phyloP scores from a whole-genome alignment of 2,113 vertebrate species.

The Petrocephalus microphthalmus region DNA sequence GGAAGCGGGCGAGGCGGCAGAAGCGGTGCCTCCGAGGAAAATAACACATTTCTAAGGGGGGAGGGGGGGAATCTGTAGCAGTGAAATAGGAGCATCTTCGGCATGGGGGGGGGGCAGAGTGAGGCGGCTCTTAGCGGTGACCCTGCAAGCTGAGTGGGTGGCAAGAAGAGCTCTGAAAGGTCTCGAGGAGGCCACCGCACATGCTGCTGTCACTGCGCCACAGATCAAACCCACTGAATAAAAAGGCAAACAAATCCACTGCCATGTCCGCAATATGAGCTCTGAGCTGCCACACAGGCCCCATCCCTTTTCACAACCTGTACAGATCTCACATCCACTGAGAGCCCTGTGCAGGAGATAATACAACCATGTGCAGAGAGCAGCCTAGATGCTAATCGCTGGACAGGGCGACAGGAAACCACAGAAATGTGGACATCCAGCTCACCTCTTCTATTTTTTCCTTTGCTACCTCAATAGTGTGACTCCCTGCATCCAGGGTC shows the following conservation, averaged over 20 bases:
- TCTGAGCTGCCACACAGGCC: not conserved
- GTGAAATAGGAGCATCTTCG: slow-evolving; percentile 19
- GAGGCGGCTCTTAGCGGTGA: not conserved
- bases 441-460: not conserved
- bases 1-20: slow-evolving; percentile 47
- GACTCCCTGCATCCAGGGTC: not conserved
- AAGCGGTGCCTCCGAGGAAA: slow-evolving; percentile 59
- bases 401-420: not conserved
- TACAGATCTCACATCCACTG: too few relatives aligned
- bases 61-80: slow-evolving; percentile 34
- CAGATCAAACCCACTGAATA: not conserved
- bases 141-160: not conserved
- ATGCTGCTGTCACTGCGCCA: not conserved
- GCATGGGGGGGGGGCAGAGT: not conserved
- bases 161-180: not conserved
- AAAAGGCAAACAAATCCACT: not conserved
- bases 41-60: slow-evolving; percentile 55
- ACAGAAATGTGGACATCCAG: not conserved
- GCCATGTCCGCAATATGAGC: not conserved
- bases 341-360: too few relatives aligned
- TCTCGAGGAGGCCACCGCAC: not conserved
- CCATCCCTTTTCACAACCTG: not conserved
- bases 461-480: not conserved
- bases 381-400: not conserved
- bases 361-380: not conserved